Base-by-base conservation (phyloP, 2,797 vertebrate species). In the Chrosomus eos region DNA sequence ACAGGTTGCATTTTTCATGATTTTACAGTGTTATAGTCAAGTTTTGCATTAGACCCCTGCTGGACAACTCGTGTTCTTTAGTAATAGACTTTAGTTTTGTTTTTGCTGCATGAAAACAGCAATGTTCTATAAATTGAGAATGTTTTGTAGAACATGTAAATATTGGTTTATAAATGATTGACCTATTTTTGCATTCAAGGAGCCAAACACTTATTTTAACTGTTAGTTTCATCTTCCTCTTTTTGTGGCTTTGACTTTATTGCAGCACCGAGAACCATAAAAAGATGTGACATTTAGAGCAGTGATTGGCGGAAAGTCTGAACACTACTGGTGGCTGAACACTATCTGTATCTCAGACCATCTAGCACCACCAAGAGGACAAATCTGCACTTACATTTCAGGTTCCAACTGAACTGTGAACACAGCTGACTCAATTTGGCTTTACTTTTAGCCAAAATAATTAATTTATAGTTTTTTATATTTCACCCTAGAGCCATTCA, bases 21-120 rank as follows among this genome's bases (percentile, higher is more conserved):
- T 33, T 31, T 43, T 6, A 11, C 13, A 45, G 80, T 23, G 4
- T 43, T 45, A 5, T 4, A 7, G n/a, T 21, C 11, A 18, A 45
- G 55, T n/a, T 60, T 60, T 72, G 38, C n/a, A n/a, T 36, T n/a
- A 23, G 73, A 74, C 36, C 64, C 36, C 64, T 77, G 62, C 82
- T 58, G 82, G 64, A 78, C 64, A 68, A 77, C 28, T 23, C 60
- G 51, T 66, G 23, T 51, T 64, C 21, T 73, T 45, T 62, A 62
- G 38, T 81, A 14, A 40, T 23, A 67, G 9, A 82, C 67, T 55
- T 53, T 10, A 60, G 55, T 11, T 58, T 60, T 43, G 55, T 11
- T 58, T 60, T 43, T 48, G 14, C 23, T 55, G 23, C 0, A 28
- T 40, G 6, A 36, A 58, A 31, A 67, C 4, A 19, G 36, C 2